Percentiles rank a stretch among this genome's conserved stretches.
Conservation (phyloP, 2,888 invertebrate genomes). For the Pollenia labialis region DNA sequence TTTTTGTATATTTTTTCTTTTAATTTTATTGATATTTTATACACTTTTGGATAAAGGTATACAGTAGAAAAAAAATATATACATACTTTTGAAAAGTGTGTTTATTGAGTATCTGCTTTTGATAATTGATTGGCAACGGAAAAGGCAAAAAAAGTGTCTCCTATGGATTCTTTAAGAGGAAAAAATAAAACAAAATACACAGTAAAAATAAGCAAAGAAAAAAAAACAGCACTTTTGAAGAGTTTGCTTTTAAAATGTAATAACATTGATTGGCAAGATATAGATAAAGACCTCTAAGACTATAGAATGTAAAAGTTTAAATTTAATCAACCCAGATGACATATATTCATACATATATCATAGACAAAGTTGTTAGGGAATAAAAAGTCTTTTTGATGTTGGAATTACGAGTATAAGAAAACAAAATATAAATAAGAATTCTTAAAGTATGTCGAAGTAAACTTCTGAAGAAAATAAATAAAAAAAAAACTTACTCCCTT, state of each 20-base stretch:
- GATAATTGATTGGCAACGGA: constrained; percentile 73
- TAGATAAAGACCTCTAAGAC: not conserved
- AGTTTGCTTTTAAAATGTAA: constrained; percentile 41
- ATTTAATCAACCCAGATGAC: constrained; percentile 53
- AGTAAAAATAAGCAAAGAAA: not conserved
- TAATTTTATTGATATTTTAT: constrained; percentile 72
- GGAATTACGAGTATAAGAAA: not conserved
- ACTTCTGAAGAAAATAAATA: too few species aligned
- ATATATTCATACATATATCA: constrained; percentile 18
- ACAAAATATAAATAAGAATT: not conserved
- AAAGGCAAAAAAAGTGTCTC: constrained; percentile 68
- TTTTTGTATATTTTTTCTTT: constrained; percentile 47
- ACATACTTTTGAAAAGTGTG: constrained; percentile 65
- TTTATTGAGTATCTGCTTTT: constrained; percentile 72
- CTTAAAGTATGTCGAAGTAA: too few species aligned
- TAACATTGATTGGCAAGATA: constrained; percentile 56
- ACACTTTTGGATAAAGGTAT: constrained; percentile 51
- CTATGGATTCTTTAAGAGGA: constrained; percentile 57
- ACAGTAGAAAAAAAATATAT: not conserved
- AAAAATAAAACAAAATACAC: not conserved
- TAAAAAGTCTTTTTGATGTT: constrained; percentile 16
- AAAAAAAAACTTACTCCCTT: too few species aligned
- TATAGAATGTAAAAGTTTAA: constrained; percentile 29
- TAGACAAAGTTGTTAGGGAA: not conserved
- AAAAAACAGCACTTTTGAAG: not conserved